Evolutionary conservation across 2,113 vertebrate genomes (phyloP).

Genomic region (Sturnus vulgaris): DNA sequence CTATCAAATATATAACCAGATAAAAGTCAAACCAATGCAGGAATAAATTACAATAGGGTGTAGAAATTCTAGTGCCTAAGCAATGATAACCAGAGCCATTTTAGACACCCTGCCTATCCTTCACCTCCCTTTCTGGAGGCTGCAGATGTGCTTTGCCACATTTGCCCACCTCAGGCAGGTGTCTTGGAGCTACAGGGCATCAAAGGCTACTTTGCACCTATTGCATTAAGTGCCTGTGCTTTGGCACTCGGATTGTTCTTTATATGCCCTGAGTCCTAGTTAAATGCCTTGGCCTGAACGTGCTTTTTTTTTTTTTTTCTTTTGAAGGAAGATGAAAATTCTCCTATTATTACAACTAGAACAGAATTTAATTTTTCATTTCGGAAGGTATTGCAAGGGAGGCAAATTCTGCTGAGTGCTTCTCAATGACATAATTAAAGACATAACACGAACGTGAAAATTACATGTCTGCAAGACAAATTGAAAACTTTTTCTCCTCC

Average conservation of each 20-base stretch:
- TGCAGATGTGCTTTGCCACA: background rate
- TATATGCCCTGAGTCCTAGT: background rate
- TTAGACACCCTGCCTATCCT: background rate
- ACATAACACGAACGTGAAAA: background rate
- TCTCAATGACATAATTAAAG: constrained; percentile 5
- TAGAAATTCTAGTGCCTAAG: background rate
- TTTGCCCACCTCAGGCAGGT: background rate
- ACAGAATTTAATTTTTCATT: background rate
- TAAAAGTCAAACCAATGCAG: background rate
- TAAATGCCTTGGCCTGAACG: background rate
- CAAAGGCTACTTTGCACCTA: background rate
- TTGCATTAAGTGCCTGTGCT: background rate
- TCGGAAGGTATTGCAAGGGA: background rate
- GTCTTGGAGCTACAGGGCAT: background rate
- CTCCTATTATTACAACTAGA: background rate
- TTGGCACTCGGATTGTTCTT: background rate
- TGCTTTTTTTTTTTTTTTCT: background rate
- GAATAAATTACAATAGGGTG: background rate
- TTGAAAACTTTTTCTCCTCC: background rate
- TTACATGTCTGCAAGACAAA: background rate
- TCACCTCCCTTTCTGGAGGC: background rate
- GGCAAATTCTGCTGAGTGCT: background rate
- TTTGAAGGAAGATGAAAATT: background rate
- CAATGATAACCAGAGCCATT: background rate
- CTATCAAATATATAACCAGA: background rate